Conservation (phyloP, 2,113 vertebrate genomes). For the Nanger granti region DNA sequence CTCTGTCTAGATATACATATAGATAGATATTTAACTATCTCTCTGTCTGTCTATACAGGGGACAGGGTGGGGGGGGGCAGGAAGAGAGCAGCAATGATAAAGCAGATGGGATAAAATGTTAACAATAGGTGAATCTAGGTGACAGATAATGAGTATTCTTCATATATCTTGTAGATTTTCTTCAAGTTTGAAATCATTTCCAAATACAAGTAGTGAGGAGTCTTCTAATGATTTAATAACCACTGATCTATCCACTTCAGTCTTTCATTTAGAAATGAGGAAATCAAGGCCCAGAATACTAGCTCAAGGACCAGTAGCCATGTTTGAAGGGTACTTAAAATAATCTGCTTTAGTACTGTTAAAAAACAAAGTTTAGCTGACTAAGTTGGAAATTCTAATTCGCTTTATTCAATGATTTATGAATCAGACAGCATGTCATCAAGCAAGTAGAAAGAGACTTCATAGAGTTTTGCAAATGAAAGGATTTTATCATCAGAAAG, state of each 20-base stretch:
- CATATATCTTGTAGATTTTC: background rate
- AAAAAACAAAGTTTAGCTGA: background rate
- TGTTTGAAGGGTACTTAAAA: background rate
- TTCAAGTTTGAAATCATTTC: conserved; percentile 14
- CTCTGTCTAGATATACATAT: background rate
- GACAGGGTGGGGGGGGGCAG: background rate
- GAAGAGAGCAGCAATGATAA: background rate
- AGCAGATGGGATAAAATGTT: background rate
- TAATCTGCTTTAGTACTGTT: background rate
- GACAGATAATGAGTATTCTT: background rate
- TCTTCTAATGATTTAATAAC: background rate
- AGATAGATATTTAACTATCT: background rate
- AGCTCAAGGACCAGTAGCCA: background rate
- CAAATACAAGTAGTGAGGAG: background rate
- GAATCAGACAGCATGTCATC: background rate
- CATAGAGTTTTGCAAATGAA: background rate
- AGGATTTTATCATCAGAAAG: background rate
- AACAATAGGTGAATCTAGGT: background rate
- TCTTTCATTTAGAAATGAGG: background rate
- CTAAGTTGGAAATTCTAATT: background rate
- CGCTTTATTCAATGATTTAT: background rate
- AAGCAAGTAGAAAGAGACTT: background rate
- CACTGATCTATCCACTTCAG: background rate
- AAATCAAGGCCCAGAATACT: background rate
- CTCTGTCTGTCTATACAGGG: background rate